phyloP scores from a whole-genome alignment of 2,888 invertebrate species.

The Therioaphis trifolii region DNA sequence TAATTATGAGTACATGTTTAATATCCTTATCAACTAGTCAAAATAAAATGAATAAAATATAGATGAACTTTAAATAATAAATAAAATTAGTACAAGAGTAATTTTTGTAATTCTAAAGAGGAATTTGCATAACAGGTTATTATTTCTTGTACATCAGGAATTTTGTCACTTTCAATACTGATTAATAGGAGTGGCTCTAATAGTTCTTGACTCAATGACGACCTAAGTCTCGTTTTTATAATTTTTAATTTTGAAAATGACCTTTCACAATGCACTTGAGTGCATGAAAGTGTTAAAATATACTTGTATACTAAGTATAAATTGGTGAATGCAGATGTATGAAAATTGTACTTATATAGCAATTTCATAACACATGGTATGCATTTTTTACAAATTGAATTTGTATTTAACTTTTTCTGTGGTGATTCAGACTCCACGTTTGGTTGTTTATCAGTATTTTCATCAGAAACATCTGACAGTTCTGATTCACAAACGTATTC shows the following conservation, averaged over 20 bases:
- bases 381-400: conserved; percentile 17
- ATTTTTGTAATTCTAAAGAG: conserved; percentile 24
- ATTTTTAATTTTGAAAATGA: no score
- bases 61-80: conserved; percentile 7
- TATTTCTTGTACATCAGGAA: conserved; percentile 17
- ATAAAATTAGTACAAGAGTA: conserved; percentile 14
- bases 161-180: conserved; percentile 14
- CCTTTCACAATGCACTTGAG: no score
- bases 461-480: background rate
- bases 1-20: background rate
- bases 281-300: conserved; percentile 7
- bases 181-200: background rate
- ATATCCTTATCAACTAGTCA: conserved; percentile 10
- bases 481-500: background rate
- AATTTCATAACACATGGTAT: conserved; percentile 28
- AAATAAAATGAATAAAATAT: conserved; percentile 17
- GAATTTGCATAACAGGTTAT: conserved; percentile 9
- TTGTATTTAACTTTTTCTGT: conserved; percentile 1
- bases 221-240: conserved; percentile 13
- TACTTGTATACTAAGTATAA: conserved; percentile 22
- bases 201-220: background rate
- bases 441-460: background rate
- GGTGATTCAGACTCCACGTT: background rate
- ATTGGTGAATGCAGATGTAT: conserved; percentile 16
- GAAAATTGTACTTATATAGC: conserved; percentile 26